Evolutionary conservation across 2,113 vertebrate species (phyloP).

Genomic region (Podiceps cristatus): DNA sequence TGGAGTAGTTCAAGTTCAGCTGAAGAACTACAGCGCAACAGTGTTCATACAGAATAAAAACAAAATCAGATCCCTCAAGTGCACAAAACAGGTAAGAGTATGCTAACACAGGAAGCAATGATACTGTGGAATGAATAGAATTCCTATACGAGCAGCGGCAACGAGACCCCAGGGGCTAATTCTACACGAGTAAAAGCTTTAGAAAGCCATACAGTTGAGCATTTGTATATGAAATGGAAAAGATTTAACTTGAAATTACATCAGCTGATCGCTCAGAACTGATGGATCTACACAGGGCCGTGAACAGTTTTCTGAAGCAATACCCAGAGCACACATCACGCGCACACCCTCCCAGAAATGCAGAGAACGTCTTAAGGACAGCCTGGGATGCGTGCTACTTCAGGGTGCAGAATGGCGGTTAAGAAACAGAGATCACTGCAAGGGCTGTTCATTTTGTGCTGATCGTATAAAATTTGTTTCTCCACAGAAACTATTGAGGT

Average conservation of each 20-base stretch:
- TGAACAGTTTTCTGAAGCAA: neutral
- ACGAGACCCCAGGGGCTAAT: accelerated
- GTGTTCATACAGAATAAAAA: neutral
- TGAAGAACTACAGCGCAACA: neutral
- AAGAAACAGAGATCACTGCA: neutral
- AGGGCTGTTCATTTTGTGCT: slow-evolving; percentile 22
- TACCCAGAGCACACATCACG: accelerated
- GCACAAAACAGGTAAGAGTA: slow-evolving; percentile 37
- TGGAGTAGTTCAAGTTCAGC: neutral
- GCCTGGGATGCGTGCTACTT: accelerated
- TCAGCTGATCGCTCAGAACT: neutral
- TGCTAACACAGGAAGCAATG: neutral
- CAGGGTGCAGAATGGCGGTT: accelerated
- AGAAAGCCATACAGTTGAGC: neutral
- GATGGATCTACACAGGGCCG: neutral
- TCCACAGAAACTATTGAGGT: slow-evolving; percentile 48
- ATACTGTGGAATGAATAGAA: slow-evolving; percentile 35
- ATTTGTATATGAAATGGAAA: neutral
- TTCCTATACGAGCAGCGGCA: slow-evolving; percentile 76
- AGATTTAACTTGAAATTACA: neutral
- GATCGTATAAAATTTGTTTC: slow-evolving; percentile 73
- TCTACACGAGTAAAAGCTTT: neutral
- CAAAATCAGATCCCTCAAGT: neutral
- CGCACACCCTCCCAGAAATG: accelerated
- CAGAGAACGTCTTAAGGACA: neutral